These are phyloP conservation scores for Platypus cylindrus DNA, from an alignment of 2,888 invertebrate genomes.

Conservation along the genomic window DNA sequence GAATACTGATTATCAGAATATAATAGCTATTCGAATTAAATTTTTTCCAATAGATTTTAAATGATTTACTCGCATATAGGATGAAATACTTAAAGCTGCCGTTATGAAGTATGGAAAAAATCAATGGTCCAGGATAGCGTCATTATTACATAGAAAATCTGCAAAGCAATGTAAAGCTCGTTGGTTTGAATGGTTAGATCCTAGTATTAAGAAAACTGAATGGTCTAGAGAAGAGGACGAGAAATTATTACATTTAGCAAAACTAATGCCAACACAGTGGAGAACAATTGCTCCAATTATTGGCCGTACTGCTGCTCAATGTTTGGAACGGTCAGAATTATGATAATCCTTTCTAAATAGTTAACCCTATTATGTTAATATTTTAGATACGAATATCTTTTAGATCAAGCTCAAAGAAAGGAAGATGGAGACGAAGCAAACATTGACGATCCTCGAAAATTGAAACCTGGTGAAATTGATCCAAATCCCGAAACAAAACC, in stretches of 20 bases:
- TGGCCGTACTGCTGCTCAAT: conserved; percentile 96
- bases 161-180: conserved; percentile 99
- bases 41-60: not conserved
- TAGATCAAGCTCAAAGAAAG: conserved; percentile 91
- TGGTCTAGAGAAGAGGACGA: conserved; percentile 99
- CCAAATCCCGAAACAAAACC: conserved; percentile 99
- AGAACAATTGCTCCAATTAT: conserved; percentile 98
- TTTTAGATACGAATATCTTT: conserved; percentile 69
- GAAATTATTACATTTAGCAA: conserved; percentile 91
- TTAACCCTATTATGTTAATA: not conserved
- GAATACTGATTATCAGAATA: not conserved
- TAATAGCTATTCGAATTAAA: not conserved
- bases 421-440: conserved; percentile 90
- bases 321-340: conserved; percentile 64
- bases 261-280: conserved; percentile 99
- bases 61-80: conserved; percentile 46
- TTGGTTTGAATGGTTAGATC: conserved; percentile 99
- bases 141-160: conserved; percentile 91
- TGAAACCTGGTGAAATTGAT: conserved; percentile 98
- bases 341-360: not conserved
- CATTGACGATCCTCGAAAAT: conserved; percentile 87
- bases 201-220: conserved; percentile 99
- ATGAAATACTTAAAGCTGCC: conserved; percentile 99
- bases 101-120: conserved; percentile 99
- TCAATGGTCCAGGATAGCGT: conserved; percentile 99